Conservation (phyloP, 2,113 vertebrate genomes). For the Ptyas mucosa region DNA sequence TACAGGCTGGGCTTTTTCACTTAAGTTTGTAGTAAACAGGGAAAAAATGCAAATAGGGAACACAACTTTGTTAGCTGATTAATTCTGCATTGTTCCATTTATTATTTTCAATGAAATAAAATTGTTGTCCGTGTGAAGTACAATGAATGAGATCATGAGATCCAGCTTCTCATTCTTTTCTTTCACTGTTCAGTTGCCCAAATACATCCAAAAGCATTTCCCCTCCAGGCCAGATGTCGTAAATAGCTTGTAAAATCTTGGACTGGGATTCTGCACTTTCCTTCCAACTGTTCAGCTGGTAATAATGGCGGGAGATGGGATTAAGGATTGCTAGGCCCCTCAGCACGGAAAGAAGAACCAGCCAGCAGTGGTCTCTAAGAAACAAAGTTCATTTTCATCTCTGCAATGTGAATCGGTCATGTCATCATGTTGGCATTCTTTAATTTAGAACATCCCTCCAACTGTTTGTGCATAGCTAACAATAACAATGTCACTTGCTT, state of each 20-base stretch:
- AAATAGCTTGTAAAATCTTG: constrained; percentile 26
- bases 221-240: constrained; percentile 23
- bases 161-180: background rate
- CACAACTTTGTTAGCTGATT: background rate
- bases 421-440: constrained; percentile 64
- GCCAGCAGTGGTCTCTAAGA: constrained; percentile 32
- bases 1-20: constrained; percentile 16
- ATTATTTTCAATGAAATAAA: background rate
- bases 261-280: background rate
- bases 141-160: background rate
- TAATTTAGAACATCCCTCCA: constrained; percentile 61
- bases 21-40: constrained; percentile 15
- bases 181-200: constrained; percentile 1
- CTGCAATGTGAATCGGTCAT: constrained; percentile 51
- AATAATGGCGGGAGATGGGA: too few species aligned
- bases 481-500: constrained; percentile 59
- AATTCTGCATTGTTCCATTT: background rate
- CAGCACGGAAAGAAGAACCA: background rate
- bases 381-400: constrained; percentile 37
- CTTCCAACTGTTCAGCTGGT: too few species aligned
- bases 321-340: background rate
- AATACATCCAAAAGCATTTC: constrained; percentile 25
- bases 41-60: background rate
- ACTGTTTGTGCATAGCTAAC: constrained; percentile 57
- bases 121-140: background rate